Evolutionary conservation across 2,797 vertebrate genomes (phyloP), one percentile per base, ranked within the genome.

Genomic region (Simalia tracyae): DNA sequence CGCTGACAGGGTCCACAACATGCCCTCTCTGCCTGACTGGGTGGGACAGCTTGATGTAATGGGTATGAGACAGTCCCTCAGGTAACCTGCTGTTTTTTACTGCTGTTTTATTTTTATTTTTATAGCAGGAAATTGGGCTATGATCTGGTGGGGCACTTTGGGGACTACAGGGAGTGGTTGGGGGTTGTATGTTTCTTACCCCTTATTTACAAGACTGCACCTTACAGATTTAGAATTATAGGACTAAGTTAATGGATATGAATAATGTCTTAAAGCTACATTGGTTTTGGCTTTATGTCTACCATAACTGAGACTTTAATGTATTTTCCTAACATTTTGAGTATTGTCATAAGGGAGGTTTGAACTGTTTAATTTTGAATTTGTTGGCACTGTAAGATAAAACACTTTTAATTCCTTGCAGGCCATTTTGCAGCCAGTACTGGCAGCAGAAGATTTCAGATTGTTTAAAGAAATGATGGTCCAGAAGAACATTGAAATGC

Each of bases 401-500:
- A 90, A 0, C 66, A 96, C 95, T 96, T 94, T 93, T 72, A 42
- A 81, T 81, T 88, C 89, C 92, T 91, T 94, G 88, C 95, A 99
- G 99, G 95, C 97, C 14, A 98, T 99, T 93, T 98, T 99, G 97
- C 98, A 99, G 95, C 98, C 99, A 2, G 98, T 99, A 91, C 89
- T 99, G 95, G 99, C 99, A 89, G 98, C 99, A 94, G 99, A 99
- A 94, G 99, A 99, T 95, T 99, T 99, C 96, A 98, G 98, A 96
- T 98, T 99, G 92, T 99, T 99, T 97, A 99, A 99, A 94, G 98
- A 98, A 42, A 97, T 99, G 98, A 99, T 99, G 99, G 98, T 99
- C 81, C 99, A 99, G 97, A 99, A 99, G 97, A 99, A 99, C 93
- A 98, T 99, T 95, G 99, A 99, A 98, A 98, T 99, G 96, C 99